Evolutionary conservation across 35 echinoderm and acorn worm species (phyloP).

Genomic region (Lytechinus variegatus): DNA sequence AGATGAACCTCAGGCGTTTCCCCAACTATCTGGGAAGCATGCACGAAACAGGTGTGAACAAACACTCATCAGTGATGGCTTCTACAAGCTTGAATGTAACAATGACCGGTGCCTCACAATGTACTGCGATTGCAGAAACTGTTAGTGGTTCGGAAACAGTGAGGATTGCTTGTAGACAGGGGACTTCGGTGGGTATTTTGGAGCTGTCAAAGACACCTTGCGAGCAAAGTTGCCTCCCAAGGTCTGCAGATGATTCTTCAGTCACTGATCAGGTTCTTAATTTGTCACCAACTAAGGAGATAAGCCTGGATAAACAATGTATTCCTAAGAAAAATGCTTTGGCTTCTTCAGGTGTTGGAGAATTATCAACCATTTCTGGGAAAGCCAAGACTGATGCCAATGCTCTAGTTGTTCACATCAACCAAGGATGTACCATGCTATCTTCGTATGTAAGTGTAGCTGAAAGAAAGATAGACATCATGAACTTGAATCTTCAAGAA

Average conservation of each 20-base stretch:
- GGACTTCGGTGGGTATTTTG: neutral
- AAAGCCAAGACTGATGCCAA: too few relatives aligned
- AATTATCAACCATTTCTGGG: neutral
- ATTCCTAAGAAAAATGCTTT: neutral
- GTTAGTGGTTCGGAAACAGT: neutral
- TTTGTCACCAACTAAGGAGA: neutral
- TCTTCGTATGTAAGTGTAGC: neutral
- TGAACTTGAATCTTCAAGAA: neutral
- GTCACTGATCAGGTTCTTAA: neutral
- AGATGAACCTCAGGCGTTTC: neutral
- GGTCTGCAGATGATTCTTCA: neutral
- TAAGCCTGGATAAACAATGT: neutral
- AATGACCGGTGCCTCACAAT: neutral
- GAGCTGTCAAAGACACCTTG: neutral
- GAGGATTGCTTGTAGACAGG: neutral
- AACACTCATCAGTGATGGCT: neutral
- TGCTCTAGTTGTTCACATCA: too few relatives aligned
- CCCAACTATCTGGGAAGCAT: neutral
- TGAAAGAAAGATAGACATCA: neutral
- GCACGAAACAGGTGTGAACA: neutral
- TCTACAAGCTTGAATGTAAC: neutral
- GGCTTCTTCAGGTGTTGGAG: neutral
- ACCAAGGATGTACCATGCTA: too few relatives aligned
- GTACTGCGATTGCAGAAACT: neutral
- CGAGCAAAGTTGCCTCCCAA: neutral